Base-by-base conservation (phyloP, 2,888 invertebrate genomes). In the Dioctria rufipes region DNA sequence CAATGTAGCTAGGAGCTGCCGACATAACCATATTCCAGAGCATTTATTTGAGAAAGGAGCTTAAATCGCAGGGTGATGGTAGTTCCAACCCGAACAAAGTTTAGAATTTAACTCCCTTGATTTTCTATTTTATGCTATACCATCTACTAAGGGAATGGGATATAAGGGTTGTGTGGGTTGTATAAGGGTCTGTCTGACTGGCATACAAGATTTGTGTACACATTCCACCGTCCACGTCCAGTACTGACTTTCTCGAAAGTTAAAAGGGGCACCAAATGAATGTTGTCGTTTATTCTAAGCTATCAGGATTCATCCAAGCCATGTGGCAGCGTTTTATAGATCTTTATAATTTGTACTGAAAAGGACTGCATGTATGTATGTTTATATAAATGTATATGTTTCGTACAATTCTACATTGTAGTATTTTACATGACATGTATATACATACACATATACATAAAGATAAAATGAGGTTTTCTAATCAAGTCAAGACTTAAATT, bases 11-110 rank as follows among this genome's bases (percentile, higher is more conserved):
- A 51, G 73, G 13, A 60, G 40, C 73, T 60, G 60, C 54, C 73
- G 60, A 73, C 73, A 60, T 73, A 60, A 60, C 73, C 60, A 73
- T 73, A 73, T 73, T 73, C 58, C 73, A 60, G 58, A 43, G 60
- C 73, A 73, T 73, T 58, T 73, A 73, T 73, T 73, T 73, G 73
- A 73, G 73, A 73, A 73, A 73, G 73, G 60, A 73, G 40, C 58
- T 73, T 73, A 73, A 73, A 73, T 69, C 69, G 69, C 39, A 69
- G 51, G 69, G 69, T 37, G 49, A 46, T 54, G 11, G 25, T 25
- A 25, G 42, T 65, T n/a, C 49, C n/a, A 5, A 43, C 69, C 51
- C 69, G 73, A 39, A 58, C 58, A 73, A 58, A 73, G 42, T 73
- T 25, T 60, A 73, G 73, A 73, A 73, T 73, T 73, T 51, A 73